Percentiles rank a stretch among this genome's conserved stretches.
phyloP scores from a whole-genome alignment of 2,888 invertebrate genomes.

The Lottia scabra region DNA sequence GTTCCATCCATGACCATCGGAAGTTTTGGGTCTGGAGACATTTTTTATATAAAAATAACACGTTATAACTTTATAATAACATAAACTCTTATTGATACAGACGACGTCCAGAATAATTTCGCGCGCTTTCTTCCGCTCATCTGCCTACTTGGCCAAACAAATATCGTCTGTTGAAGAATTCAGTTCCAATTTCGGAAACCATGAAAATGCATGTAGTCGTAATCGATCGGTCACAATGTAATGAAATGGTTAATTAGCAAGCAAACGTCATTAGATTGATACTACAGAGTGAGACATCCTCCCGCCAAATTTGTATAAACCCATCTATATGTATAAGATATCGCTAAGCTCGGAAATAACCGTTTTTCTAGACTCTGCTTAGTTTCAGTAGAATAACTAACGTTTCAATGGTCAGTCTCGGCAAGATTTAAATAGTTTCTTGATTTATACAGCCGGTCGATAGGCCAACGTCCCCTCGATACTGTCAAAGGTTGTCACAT shows the following conservation, averaged over 20 bases:
- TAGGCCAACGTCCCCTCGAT: too few species aligned
- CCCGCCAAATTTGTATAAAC: not conserved
- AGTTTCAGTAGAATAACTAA: too few species aligned
- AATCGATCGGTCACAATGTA: slow-evolving; percentile 13
- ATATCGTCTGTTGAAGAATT: slow-evolving; percentile 8
- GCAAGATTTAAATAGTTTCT: too few species aligned
- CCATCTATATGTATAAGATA: not conserved
- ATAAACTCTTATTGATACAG: too few species aligned
- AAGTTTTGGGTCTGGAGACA: slow-evolving; percentile 35
- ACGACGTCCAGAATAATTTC: slow-evolving; percentile 4
- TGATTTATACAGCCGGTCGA: too few species aligned
- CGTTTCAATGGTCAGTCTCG: too few species aligned
- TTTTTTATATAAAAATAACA: slow-evolving; percentile 8
- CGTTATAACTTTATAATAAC: too few species aligned
- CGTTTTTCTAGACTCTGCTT: too few species aligned
- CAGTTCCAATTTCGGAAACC: slow-evolving; percentile 19
- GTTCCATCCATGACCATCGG: slow-evolving; percentile 43
- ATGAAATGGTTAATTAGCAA: slow-evolving; percentile 18
- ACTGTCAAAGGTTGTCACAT: too few species aligned
- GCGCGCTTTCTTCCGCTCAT: slow-evolving; percentile 18
- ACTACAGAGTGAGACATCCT: not conserved
- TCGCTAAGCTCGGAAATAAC: too few species aligned
- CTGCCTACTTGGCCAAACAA: slow-evolving; percentile 9
- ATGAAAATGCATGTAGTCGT: slow-evolving; percentile 22
- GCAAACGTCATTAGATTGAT: too few species aligned